These are phyloP conservation scores for Pseudomugil gertrudae DNA, from an alignment of 2,797 vertebrate species.

Conservation along the genomic window DNA sequence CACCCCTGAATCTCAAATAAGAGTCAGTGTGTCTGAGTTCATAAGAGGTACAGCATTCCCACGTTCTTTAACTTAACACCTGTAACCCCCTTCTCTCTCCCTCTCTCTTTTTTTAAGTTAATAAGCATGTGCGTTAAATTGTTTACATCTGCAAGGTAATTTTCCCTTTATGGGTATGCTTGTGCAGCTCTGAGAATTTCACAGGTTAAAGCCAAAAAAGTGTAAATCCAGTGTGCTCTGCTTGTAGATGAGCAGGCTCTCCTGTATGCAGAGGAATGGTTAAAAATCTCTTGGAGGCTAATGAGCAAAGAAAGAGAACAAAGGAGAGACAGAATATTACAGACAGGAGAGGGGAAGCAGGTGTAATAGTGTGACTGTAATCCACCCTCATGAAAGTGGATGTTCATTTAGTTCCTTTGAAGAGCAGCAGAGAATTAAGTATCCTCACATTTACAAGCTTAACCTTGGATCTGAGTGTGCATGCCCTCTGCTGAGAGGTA, in stretches of 20 bases:
- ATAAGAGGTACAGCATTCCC: background rate
- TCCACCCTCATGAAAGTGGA: slow-evolving; percentile 16
- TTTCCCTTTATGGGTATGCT: slow-evolving; percentile 23
- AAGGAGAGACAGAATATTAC: slow-evolving; percentile 5
- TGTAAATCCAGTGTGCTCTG: slow-evolving; percentile 36
- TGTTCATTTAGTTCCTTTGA: slow-evolving; percentile 38
- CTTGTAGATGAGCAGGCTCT: slow-evolving; percentile 26
- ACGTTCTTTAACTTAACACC: too few species aligned
- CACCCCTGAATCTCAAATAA: background rate
- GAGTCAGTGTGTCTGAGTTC: too few species aligned
- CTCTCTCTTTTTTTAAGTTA: too few species aligned
- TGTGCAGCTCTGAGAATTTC: slow-evolving; percentile 18
- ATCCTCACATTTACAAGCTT: slow-evolving; percentile 51
- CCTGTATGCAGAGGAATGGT: slow-evolving; percentile 10
- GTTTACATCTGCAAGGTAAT: slow-evolving; percentile 11
- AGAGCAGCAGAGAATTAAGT: slow-evolving; percentile 48
- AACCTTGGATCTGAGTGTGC: slow-evolving; percentile 55
- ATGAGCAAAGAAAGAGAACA: slow-evolving; percentile 26
- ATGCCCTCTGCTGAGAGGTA: slow-evolving; percentile 52
- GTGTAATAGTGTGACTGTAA: slow-evolving; percentile 31
- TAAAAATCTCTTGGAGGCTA: slow-evolving; percentile 25
- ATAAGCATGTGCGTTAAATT: too few species aligned
- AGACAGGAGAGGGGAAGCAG: slow-evolving; percentile 6
- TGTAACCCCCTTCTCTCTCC: background rate
- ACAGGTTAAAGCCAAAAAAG: slow-evolving; percentile 22